These are phyloP conservation scores for Caenorhabditis angaria DNA, from an alignment of 2,888 invertebrate genomes.

Conservation along the genomic window DNA sequence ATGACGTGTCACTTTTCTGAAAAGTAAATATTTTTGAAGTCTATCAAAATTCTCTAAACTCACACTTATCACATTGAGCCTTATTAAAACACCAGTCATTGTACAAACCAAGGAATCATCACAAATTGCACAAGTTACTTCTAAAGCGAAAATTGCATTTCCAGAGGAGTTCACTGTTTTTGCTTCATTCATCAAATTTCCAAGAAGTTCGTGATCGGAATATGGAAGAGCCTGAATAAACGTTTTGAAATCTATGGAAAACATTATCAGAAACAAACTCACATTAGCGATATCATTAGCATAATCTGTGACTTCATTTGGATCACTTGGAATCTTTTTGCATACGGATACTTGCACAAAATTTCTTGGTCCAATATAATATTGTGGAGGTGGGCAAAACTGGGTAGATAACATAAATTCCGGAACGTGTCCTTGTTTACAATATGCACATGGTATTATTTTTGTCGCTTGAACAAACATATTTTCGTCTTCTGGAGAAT, in stretches of 20 bases:
- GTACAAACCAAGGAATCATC: slow-evolving; percentile 48
- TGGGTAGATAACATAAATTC: slow-evolving; percentile 48
- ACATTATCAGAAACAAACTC: no score
- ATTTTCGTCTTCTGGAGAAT: slow-evolving; percentile 24
- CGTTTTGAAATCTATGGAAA: no score
- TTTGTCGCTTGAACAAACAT: slow-evolving; percentile 20
- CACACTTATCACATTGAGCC: slow-evolving; percentile 39
- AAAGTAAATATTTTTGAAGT: no score
- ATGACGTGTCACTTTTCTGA: slow-evolving; percentile 46
- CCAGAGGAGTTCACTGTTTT: slow-evolving; percentile 38
- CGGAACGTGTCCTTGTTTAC: slow-evolving; percentile 38
- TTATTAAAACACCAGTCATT: slow-evolving; percentile 46
- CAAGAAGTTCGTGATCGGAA: slow-evolving; percentile 50
- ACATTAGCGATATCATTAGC: slow-evolving; percentile 49
- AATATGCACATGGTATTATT: slow-evolving; percentile 27
- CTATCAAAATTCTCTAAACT: no score
- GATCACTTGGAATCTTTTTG: slow-evolving; percentile 46
- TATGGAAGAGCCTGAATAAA: slow-evolving; percentile 51
- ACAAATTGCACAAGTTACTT: slow-evolving; percentile 36
- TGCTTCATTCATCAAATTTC: slow-evolving; percentile 43
- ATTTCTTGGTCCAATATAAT: slow-evolving; percentile 39
- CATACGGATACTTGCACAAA: slow-evolving; percentile 50
- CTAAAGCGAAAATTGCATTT: slow-evolving; percentile 46
- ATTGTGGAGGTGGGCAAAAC: slow-evolving; percentile 37
- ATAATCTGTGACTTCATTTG: slow-evolving; percentile 40